A percentile compares a stretch with the other conserved stretches of the same genome.
Conservation (phyloP, 2,888 invertebrate genomes). For the Glomeris marginata region DNA sequence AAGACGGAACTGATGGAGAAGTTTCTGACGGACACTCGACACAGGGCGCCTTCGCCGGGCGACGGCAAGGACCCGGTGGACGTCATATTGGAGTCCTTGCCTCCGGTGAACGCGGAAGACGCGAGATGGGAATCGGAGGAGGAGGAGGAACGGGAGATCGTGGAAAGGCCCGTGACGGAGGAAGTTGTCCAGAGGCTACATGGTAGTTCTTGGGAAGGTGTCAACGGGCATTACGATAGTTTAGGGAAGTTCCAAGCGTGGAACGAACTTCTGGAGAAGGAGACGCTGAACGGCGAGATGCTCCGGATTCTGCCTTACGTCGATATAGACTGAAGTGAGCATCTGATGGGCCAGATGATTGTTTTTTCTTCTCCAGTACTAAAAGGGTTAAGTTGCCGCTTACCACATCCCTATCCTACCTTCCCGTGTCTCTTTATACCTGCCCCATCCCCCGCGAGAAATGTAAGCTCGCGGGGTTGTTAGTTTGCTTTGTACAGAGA, state of each 20-base stretch:
- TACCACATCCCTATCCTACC: too few relatives aligned
- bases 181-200: constrained; percentile 26
- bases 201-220: constrained; percentile 29
- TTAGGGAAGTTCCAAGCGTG: constrained; percentile 63
- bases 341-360: background rate
- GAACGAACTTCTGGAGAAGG: constrained; percentile 67
- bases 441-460: too few relatives aligned
- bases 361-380: too few relatives aligned
- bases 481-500: too few relatives aligned
- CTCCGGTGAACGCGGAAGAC: constrained; percentile 43
- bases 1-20: constrained; percentile 33
- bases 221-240: constrained; percentile 37
- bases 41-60: constrained; percentile 4
- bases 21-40: constrained; percentile 23
- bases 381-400: too few relatives aligned
- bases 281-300: constrained; percentile 57
- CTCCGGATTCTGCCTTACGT: constrained; percentile 93
- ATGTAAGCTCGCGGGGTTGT: too few relatives aligned
- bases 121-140: constrained; percentile 25
- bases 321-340: constrained; percentile 62
- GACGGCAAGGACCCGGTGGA: constrained; percentile 34
- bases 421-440: too few relatives aligned
- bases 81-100: constrained; percentile 47
- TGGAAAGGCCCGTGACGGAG: constrained; percentile 25
- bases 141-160: constrained; percentile 11